Evolutionary conservation across 2,113 vertebrate genomes (phyloP).

Genomic region (zebrafish (Danio rerio)): GRCz12tu NC_133192.1:58978001-58978500

Average conservation of each 20-base stretch:
- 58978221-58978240: not conserved
- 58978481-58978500: conserved; percentile 65
- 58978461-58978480: conserved; percentile 73
- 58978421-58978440: conserved; percentile 74
- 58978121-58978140: conserved; percentile 72
- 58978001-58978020: conserved; percentile 66
- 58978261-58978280: conserved; percentile 62
- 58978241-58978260: not conserved
- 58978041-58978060: conserved; percentile 74
- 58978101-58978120: conserved; percentile 14
- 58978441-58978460: conserved; percentile 82
- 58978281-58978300: conserved; percentile 69
- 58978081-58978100: conserved; percentile 56
- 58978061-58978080: conserved; percentile 73
- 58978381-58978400: conserved; percentile 69
- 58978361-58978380: not conserved
- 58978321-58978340: conserved; percentile 56
- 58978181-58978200: not conserved
- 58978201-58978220: not conserved
- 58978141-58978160: conserved; percentile 21
- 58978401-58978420: conserved; percentile 72
- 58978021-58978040: conserved; percentile 64
- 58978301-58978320: conserved; percentile 60
- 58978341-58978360: conserved; percentile 42
- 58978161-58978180: not conserved